Evolutionary conservation across 2,888 invertebrate species (phyloP).

Genomic region (Tetragonula carbonaria): DNA sequence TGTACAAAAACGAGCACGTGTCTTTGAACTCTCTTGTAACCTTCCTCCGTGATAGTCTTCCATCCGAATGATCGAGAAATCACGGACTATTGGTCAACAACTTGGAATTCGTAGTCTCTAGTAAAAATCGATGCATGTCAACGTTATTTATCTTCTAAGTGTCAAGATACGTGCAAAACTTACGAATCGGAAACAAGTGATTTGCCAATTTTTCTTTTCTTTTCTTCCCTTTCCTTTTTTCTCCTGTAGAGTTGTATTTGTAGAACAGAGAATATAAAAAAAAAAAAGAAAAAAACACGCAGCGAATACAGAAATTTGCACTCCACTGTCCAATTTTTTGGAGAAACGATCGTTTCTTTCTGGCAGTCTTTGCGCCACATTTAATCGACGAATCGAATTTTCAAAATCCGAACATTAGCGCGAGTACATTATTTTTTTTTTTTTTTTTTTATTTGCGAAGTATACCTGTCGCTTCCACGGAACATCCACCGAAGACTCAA

Average conservation of each 20-base stretch:
- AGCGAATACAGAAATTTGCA: not conserved
- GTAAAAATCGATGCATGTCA: not conserved
- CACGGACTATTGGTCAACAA: not conserved
- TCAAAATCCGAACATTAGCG: no score
- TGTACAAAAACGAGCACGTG: not conserved
- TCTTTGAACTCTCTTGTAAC: slow-evolving; percentile 28
- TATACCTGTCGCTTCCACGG: no score
- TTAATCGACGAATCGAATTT: no score
- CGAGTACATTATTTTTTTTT: no score
- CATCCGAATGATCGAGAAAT: not conserved
- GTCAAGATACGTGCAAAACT: not conserved
- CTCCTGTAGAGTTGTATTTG: not conserved
- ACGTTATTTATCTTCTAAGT: not conserved
- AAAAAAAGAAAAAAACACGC: no score
- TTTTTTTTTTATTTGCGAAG: no score
- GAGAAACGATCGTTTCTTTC: no score
- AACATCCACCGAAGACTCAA: no score
- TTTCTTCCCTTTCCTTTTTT: no score
- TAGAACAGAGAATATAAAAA: not conserved
- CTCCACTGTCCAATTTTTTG: no score
- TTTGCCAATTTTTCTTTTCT: no score
- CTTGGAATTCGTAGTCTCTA: not conserved
- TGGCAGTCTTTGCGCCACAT: no score
- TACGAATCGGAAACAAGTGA: not conserved
- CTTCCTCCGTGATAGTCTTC: not conserved